A percentile compares a stretch with the other conserved stretches of the same genome.
phyloP scores from a whole-genome alignment of 2,888 invertebrate genomes.

The Corbicula japonica region DNA sequence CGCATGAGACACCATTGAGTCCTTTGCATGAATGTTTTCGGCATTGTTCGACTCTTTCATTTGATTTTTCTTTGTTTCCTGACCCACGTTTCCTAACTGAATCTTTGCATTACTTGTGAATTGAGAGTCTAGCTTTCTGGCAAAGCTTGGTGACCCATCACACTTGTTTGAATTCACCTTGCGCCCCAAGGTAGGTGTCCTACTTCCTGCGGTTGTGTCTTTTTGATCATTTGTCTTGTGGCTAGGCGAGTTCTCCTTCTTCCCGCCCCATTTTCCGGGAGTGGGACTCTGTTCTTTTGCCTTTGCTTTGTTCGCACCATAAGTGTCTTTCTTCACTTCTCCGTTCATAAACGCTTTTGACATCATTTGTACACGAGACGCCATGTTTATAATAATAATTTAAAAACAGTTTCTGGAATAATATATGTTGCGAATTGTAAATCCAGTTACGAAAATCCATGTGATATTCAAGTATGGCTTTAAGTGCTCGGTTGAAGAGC shows the following conservation, averaged over 20 bases:
- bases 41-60: too few species aligned
- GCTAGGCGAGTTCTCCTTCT: too few species aligned
- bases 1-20: too few species aligned
- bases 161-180: too few species aligned
- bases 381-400: constrained; percentile 24
- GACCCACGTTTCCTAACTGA: too few species aligned
- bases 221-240: background rate
- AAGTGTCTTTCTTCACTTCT: constrained; percentile 20
- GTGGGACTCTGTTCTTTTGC: background rate
- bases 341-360: constrained; percentile 33
- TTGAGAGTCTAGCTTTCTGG: background rate
- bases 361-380: constrained; percentile 29
- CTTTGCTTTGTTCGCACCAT: background rate
- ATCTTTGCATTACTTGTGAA: constrained; percentile 11
- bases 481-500: too few species aligned
- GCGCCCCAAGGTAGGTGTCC: background rate
- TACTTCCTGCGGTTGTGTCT: background rate
- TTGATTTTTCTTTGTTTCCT: too few species aligned
- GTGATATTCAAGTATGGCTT: too few species aligned
- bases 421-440: too few species aligned
- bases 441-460: too few species aligned
- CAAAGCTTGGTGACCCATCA: background rate
- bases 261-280: constrained; percentile 1
- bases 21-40: too few species aligned
- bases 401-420: too few species aligned